Evolutionary conservation across 2,113 vertebrate species (phyloP).

Genomic region (Brienomyrus longianalis): DNA sequence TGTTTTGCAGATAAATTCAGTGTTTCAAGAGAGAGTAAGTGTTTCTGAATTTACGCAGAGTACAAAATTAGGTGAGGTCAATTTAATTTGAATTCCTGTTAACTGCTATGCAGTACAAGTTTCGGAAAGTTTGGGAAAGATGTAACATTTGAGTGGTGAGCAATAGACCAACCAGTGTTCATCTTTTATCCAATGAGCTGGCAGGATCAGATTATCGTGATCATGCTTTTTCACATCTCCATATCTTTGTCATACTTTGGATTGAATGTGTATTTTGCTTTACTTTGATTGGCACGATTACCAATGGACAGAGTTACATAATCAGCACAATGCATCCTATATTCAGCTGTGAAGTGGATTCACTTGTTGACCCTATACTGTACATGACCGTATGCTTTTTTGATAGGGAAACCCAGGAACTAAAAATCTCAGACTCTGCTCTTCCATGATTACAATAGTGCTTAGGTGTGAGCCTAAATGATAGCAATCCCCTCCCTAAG

Average conservation of each 20-base stretch:
- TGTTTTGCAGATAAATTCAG: background rate
- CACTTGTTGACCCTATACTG: background rate
- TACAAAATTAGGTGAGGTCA: background rate
- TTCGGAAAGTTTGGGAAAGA: background rate
- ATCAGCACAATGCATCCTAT: background rate
- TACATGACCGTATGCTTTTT: background rate
- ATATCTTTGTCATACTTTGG: background rate
- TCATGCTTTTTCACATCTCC: background rate
- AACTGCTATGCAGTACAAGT: background rate
- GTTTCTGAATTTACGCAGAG: background rate
- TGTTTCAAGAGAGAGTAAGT: background rate
- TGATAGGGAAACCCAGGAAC: background rate
- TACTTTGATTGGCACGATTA: background rate
- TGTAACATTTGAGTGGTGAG: background rate
- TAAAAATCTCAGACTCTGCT: background rate
- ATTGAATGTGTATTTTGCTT: background rate
- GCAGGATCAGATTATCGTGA: background rate
- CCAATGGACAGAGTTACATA: background rate
- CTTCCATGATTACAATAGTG: background rate
- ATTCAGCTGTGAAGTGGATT: background rate
- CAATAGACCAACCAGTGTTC: background rate
- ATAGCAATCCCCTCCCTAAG: background rate
- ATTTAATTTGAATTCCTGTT: slow-evolving; percentile 11
- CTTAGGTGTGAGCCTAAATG: background rate
- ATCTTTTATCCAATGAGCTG: background rate